A percentile compares a stretch with the other conserved stretches of the same genome.
These are phyloP conservation scores for Bombus ignitus DNA, from an alignment of 1,140 invertebrate genomes.

Conservation along the genomic window DNA sequence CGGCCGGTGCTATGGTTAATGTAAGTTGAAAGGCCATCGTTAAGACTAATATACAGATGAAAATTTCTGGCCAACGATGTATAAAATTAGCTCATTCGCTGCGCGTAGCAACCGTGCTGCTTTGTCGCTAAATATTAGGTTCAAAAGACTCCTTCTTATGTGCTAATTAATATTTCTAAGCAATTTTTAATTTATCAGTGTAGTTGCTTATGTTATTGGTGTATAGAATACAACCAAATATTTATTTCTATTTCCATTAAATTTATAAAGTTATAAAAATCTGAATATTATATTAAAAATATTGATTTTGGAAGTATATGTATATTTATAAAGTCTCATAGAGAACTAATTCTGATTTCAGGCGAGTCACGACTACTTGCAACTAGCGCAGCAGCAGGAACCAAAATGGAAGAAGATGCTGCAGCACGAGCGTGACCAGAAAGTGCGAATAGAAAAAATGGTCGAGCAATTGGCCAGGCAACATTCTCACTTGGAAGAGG, in stretches of 20 bases:
- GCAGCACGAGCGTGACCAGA: slow-evolving; percentile 97
- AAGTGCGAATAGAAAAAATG: slow-evolving; percentile 96
- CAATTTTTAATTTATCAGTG: neutral
- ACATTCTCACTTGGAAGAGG: slow-evolving; percentile 95
- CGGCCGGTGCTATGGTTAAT: slow-evolving; percentile 97
- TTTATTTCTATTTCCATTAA: neutral
- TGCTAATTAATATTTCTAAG: neutral
- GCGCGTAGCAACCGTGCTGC: too few relatives aligned
- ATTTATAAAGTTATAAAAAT: neutral
- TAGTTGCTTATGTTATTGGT: too few relatives aligned
- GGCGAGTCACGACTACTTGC: slow-evolving; percentile 95
- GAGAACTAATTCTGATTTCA: slow-evolving; percentile 78
- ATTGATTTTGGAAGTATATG: neutral
- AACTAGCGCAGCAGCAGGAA: slow-evolving; percentile 92
- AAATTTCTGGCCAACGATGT: neutral
- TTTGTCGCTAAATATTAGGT: neutral
- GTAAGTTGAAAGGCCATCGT: slow-evolving; percentile 84
- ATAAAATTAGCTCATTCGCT: neutral
- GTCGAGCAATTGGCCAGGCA: slow-evolving; percentile 98
- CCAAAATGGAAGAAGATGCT: slow-evolving; percentile 95
- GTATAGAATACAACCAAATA: neutral
- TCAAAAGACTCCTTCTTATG: neutral
- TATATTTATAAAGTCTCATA: neutral
- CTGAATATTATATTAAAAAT: neutral
- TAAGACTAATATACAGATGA: slow-evolving; percentile 15